A percentile compares a stretch with the other conserved stretches of the same genome.
phyloP scores from a whole-genome alignment of 2,113 vertebrate species.

The Halichoerus grypus region DNA sequence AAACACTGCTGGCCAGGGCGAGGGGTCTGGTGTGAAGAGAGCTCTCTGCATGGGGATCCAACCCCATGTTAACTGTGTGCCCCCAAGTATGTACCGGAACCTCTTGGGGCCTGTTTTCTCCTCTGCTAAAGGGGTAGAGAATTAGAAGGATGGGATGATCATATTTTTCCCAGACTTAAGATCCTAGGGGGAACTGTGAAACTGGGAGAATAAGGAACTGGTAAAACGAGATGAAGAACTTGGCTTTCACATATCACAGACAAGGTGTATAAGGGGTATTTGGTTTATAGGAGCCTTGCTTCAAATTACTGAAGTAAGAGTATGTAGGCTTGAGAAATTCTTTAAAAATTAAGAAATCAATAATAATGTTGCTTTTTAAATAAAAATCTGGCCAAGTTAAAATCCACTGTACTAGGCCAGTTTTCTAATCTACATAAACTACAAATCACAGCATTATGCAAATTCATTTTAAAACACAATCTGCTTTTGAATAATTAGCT shows the following conservation, averaged over 20 bases:
- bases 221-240: not conserved
- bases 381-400: not conserved
- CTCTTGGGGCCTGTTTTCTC: not conserved
- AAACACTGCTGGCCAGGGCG: not conserved
- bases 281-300: not conserved
- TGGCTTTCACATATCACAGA: not conserved
- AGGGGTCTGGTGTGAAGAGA: not conserved
- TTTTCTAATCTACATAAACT: slow-evolving; percentile 40
- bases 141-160: not conserved
- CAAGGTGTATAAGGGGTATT: no score
- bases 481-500: slow-evolving; percentile 57
- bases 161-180: not conserved
- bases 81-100: not conserved
- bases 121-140: not conserved
- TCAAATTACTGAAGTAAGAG: not conserved
- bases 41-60: not conserved
- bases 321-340: not conserved
- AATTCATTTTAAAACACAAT: slow-evolving; percentile 33
- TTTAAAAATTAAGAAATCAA: not conserved
- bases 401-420: not conserved
- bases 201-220: not conserved
- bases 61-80: rapidly evolving
- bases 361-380: not conserved
- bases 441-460: not conserved
- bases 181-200: not conserved